These are phyloP conservation scores for Machaerirhynchus nigripectus DNA, from an alignment of 2,113 vertebrate genomes.

Conservation along the genomic window DNA sequence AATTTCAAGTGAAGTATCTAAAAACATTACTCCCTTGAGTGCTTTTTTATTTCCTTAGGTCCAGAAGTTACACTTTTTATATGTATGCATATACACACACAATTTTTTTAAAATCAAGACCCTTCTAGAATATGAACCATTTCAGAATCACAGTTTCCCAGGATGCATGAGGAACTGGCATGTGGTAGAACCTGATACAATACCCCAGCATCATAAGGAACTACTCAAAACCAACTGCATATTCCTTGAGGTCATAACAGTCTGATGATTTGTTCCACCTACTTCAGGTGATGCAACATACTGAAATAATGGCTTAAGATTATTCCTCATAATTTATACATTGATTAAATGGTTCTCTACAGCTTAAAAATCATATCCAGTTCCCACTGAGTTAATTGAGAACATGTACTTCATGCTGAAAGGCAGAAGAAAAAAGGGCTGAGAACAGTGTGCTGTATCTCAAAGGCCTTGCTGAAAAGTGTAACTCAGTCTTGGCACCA, in stretches of 20 bases:
- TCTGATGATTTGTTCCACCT: background rate
- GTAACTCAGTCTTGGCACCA: background rate
- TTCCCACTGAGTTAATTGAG: background rate
- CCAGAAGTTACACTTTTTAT: background rate
- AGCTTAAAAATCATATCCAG: background rate
- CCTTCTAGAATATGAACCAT: background rate
- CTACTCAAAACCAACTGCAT: background rate
- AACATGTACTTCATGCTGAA: background rate
- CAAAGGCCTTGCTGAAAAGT: background rate
- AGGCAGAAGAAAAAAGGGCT: background rate
- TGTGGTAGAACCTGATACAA: background rate
- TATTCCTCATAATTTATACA: background rate
- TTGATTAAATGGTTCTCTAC: background rate
- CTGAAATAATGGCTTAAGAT: background rate
- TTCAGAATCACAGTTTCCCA: background rate
- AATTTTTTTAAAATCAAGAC: background rate
- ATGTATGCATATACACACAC: rapidly evolving
- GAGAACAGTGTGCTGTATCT: background rate
- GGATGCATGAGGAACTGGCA: background rate
- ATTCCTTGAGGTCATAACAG: background rate
- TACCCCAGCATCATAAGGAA: background rate
- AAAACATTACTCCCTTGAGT: background rate
- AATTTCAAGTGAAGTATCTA: background rate
- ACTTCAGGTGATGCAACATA: background rate
- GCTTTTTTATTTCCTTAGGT: background rate